Percentiles rank a stretch among this genome's conserved stretches.
These are phyloP conservation scores for Leptinotarsa defecta DNA, from an alignment of 1,140 invertebrate species.

Conservation along the genomic window DNA sequence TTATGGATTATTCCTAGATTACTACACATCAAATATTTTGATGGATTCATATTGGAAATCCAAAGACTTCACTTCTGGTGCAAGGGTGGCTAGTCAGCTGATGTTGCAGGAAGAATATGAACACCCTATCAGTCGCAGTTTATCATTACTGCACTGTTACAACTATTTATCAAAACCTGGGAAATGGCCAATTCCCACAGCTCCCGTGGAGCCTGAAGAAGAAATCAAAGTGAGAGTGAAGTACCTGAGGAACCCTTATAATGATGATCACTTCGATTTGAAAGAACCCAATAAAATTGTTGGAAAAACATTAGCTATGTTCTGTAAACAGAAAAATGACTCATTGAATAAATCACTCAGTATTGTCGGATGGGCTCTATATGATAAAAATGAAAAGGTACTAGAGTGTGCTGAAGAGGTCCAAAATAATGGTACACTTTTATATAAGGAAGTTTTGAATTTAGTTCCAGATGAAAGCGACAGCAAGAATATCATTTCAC, in stretches of 20 bases:
- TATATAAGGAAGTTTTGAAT: conserved; percentile 57
- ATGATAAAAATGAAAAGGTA: conserved; percentile 69
- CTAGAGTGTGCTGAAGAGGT: conserved; percentile 55
- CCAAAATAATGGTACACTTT: conserved; percentile 49
- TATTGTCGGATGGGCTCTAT: conserved; percentile 70
- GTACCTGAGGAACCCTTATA: conserved; percentile 79
- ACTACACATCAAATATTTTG: conserved; percentile 77
- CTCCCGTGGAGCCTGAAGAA: conserved; percentile 60
- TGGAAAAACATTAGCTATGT: conserved; percentile 78
- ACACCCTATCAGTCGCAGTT: conserved; percentile 70
- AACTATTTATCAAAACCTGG: conserved; percentile 70
- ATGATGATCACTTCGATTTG: conserved; percentile 89
- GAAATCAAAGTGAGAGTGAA: conserved; percentile 78
- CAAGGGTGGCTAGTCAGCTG: conserved; percentile 74
- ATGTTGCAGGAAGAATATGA: conserved; percentile 89
- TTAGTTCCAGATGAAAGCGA: conserved; percentile 55
- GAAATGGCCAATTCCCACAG: conserved; percentile 59
- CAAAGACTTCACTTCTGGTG: conserved; percentile 72
- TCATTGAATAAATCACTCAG: conserved; percentile 67
- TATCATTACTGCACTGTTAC: conserved; percentile 77
- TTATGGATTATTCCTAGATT: conserved; percentile 89
- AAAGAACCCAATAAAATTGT: conserved; percentile 67
- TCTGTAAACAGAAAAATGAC: conserved; percentile 61
- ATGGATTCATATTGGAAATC: conserved; percentile 78
- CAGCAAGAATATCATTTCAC: conserved; percentile 42